Evolutionary conservation across 2,888 invertebrate species (phyloP).

Genomic region (Dusona sp.): DNA sequence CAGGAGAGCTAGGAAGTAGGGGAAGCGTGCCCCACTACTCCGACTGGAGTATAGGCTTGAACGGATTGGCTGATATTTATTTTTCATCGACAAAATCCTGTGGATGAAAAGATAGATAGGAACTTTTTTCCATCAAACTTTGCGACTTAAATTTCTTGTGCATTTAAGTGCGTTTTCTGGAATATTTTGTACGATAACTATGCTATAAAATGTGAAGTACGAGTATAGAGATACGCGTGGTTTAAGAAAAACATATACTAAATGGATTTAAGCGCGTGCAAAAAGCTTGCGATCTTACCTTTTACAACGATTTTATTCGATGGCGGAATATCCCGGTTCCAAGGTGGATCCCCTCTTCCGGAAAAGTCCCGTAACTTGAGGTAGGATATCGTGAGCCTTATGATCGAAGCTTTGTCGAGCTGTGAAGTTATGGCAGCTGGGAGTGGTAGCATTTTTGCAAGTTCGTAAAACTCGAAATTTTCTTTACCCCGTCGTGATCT

Average conservation of each 20-base stretch:
- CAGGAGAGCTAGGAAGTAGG: too few relatives aligned
- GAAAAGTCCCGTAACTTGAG: conserved; percentile 97
- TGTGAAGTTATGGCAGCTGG: conserved; percentile 97
- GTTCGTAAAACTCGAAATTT: conserved; percentile 98
- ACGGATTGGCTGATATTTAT: too few relatives aligned
- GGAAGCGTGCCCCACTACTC: too few relatives aligned
- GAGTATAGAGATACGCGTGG: too few relatives aligned
- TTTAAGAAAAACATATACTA: background rate
- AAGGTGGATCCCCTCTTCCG: conserved; percentile 97
- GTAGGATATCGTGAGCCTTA: conserved; percentile 98
- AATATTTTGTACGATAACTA: too few relatives aligned
- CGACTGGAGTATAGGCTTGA: too few relatives aligned
- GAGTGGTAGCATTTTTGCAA: conserved; percentile 96
- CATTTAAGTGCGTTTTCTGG: too few relatives aligned
- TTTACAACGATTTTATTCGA: conserved; percentile 91
- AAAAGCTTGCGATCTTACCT: conserved; percentile 86
- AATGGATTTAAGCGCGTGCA: background rate
- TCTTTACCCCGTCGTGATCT: conserved; percentile 96
- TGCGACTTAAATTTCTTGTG: too few relatives aligned
- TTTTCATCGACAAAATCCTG: too few relatives aligned
- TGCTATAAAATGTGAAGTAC: background rate
- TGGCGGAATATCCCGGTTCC: conserved; percentile 93
- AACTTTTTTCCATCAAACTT: too few relatives aligned
- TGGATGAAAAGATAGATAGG: too few relatives aligned
- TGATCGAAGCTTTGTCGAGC: conserved; percentile 98